These are phyloP conservation scores for Agrochola lota DNA, from an alignment of 2,888 invertebrate species.

Conservation along the genomic window DNA sequence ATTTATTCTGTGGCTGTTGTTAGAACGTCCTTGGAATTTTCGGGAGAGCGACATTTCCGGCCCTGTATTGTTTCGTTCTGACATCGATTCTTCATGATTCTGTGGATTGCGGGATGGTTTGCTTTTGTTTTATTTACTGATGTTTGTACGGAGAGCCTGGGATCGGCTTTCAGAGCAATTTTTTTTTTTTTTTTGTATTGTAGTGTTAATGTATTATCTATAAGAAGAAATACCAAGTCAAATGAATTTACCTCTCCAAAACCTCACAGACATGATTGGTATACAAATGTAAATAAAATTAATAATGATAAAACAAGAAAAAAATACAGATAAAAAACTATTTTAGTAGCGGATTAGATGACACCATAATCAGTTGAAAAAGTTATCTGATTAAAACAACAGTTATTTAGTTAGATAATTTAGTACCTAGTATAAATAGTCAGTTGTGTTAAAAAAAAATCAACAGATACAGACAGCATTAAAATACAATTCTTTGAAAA, in stretches of 20 bases:
- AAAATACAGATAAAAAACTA: neutral
- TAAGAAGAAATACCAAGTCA: neutral
- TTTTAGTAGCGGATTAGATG: neutral
- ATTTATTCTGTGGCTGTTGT: neutral
- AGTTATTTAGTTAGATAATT: too few relatives aligned
- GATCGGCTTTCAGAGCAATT: neutral
- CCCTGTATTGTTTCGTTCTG: constrained; percentile 32
- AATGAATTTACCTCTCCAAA: neutral
- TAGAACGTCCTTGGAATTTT: constrained; percentile 33
- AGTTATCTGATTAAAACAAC: too few relatives aligned
- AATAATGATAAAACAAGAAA: neutral
- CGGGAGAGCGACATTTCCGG: constrained; percentile 29
- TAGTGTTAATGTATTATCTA: neutral
- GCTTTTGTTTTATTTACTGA: constrained; percentile 17
- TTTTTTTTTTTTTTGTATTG: neutral
- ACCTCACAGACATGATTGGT: neutral
- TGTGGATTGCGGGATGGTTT: neutral
- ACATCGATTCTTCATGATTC: constrained; percentile 45
- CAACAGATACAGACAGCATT: too few relatives aligned
- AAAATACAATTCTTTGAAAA: too few relatives aligned
- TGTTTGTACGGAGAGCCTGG: neutral
- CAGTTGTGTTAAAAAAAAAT: too few relatives aligned
- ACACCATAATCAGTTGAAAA: neutral
- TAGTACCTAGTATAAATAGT: too few relatives aligned
- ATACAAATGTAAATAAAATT: neutral